Evolutionary conservation across 1,140 invertebrate genomes (phyloP).

Genomic region (Scaptomyza graminum): DNA sequence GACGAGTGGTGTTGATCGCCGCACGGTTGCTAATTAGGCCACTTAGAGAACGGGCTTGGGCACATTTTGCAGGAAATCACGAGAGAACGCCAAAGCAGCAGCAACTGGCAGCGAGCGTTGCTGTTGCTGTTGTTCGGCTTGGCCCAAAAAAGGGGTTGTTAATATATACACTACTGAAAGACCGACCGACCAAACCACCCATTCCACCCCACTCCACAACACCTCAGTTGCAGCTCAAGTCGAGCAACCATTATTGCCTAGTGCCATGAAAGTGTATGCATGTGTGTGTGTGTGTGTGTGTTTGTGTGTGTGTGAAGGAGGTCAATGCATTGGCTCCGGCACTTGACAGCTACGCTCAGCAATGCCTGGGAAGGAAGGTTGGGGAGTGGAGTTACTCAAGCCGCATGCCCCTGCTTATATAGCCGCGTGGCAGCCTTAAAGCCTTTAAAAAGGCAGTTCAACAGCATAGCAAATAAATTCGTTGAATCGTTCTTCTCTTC

Average conservation of each 20-base stretch:
- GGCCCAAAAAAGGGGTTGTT: constrained; percentile 50
- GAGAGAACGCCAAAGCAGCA: constrained; percentile 49
- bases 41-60: constrained; percentile 61
- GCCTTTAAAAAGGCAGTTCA: not conserved
- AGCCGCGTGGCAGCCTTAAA: not conserved
- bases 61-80: constrained; percentile 73
- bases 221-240: constrained; percentile 15
- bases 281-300: constrained; percentile 1
- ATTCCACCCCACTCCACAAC: not conserved
- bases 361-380: not conserved
- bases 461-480: constrained; percentile 15
- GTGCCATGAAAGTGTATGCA: constrained; percentile 59
- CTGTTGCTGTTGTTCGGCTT: not conserved
- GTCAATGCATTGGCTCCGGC: constrained; percentile 61
- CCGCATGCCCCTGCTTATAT: not conserved
- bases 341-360: constrained; percentile 44
- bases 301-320: constrained; percentile 56
- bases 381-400: not conserved
- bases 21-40: constrained; percentile 80
- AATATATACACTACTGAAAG: not conserved
- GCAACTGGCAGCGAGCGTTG: not conserved
- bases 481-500: not conserved
- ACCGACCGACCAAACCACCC: not conserved
- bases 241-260: constrained; percentile 66
- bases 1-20: constrained; percentile 79